These are phyloP conservation scores for Blennius ocellaris DNA, from an alignment of 2,113 vertebrate genomes.

Conservation along the genomic window DNA sequence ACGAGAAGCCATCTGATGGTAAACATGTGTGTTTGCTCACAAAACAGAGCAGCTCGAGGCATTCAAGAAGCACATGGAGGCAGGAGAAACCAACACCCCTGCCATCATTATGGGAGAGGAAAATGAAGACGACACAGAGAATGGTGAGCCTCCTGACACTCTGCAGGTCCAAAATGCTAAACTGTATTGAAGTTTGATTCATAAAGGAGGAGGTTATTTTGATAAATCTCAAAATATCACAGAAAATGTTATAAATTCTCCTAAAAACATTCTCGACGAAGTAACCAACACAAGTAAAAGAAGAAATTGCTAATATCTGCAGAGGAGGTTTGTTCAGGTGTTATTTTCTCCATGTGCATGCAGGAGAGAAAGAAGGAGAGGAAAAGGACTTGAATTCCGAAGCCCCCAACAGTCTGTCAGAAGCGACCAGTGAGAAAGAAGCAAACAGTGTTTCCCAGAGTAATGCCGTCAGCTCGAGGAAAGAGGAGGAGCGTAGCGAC, in stretches of 20 bases:
- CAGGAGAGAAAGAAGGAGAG: conserved; percentile 92
- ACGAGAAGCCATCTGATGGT: not conserved
- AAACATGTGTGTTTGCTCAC: conserved; percentile 39
- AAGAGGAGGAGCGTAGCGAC: conserved; percentile 86
- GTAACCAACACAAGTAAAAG: too few species aligned
- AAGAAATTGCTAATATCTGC: not conserved
- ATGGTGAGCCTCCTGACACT: conserved; percentile 80
- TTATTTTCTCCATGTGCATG: conserved; percentile 17
- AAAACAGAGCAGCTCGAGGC: conserved; percentile 94
- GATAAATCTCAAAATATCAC: not conserved
- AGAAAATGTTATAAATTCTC: not conserved
- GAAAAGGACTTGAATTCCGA: conserved; percentile 93
- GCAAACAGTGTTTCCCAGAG: conserved; percentile 64
- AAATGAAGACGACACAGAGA: conserved; percentile 94
- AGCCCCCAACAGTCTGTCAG: conserved; percentile 88
- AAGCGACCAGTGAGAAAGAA: conserved; percentile 87
- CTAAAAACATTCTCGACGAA: too few species aligned
- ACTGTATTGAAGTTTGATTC: not conserved
- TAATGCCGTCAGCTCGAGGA: conserved; percentile 47
- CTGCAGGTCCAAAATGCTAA: not conserved
- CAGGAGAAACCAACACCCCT: conserved; percentile 92
- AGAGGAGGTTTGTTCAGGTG: not conserved
- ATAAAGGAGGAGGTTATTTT: not conserved
- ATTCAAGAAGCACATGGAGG: conserved; percentile 98
- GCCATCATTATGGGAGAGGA: conserved; percentile 95